A percentile compares a stretch with the other conserved stretches of the same genome.
Evolutionary conservation across 2,113 vertebrate species (phyloP).

Genomic region (Periophthalmodon schlosseri): DNA sequence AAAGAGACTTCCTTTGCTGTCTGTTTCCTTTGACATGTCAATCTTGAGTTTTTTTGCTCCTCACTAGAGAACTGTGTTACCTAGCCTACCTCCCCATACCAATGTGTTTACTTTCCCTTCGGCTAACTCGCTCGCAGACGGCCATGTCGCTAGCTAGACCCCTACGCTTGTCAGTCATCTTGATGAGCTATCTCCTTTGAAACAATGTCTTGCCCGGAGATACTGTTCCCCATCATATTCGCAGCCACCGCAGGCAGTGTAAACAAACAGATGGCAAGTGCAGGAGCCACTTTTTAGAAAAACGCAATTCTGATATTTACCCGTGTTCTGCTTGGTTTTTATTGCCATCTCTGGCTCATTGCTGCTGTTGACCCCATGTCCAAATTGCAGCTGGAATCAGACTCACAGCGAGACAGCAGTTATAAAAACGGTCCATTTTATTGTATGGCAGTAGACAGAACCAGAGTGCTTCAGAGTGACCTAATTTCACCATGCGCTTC

Average conservation of each 20-base stretch:
- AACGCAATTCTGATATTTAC: slow-evolving; percentile 36
- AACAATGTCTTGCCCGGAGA: slow-evolving; percentile 57
- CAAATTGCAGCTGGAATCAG: slow-evolving; percentile 24
- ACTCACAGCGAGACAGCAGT: background rate
- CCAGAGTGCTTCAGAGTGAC: slow-evolving; percentile 27
- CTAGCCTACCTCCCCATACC: slow-evolving; percentile 23
- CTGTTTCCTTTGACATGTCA: background rate
- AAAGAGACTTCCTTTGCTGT: slow-evolving; percentile 15
- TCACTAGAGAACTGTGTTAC: slow-evolving; percentile 18
- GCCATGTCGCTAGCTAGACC: slow-evolving; percentile 45
- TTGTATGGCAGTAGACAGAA: background rate
- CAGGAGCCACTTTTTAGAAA: slow-evolving; percentile 46
- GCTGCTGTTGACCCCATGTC: slow-evolving; percentile 15
- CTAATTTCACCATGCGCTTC: slow-evolving; percentile 39
- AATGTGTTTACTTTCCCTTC: slow-evolving; percentile 24
- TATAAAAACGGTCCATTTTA: background rate
- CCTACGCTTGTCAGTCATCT: slow-evolving; percentile 67
- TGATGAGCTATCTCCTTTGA: slow-evolving; percentile 66
- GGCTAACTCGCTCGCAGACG: slow-evolving; percentile 40
- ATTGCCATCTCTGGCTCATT: slow-evolving; percentile 3
- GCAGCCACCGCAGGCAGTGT: slow-evolving; percentile 45
- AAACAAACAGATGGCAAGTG: slow-evolving; percentile 62
- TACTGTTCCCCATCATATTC: slow-evolving; percentile 54
- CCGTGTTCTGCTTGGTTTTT: slow-evolving; percentile 25
- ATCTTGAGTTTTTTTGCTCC: slow-evolving; percentile 6